Base-by-base conservation (phyloP, 2,888 invertebrate species). In the Pharmacophagus antenor region DNA sequence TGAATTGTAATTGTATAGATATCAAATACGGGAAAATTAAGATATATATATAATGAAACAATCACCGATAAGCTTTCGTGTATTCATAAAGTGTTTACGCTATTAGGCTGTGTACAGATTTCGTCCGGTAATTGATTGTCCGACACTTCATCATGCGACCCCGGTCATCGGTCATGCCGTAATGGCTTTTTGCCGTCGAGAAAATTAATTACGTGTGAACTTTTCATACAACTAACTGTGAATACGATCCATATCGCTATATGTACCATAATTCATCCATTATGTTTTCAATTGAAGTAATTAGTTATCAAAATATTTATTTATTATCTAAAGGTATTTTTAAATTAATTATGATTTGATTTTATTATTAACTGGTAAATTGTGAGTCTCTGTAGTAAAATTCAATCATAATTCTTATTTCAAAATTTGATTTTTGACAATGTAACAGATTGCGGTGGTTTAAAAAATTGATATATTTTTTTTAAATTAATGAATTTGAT, bases 81-180 rank as follows among this genome's bases (percentile, higher is more conserved):
- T 15, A 23, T 22, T 7, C n/a, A n/a, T 23, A 17, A 25, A 27
- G 49, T 27, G 22, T n/a, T 27, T 49, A 49, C n/a, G 1, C 37
- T 21, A 12, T 50, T 20, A 49, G n/a, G 31, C 54, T 54, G 15
- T 49, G n/a, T n/a, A 23, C 48, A 42, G 55, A 64, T 56, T 62
- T 50, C 56, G 46, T 27, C 23, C 25, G 56, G 25, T 71, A 73
- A 75, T 74, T 75, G 72, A 74, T 73, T 67, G 66, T 58, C 64
- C 59, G 65, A 71, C 72, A 82, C 84, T 86, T 79, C 81, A 80
- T 86, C 84, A 80, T 71, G 61, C 70, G 73, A 71, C 77, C 80
- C 75, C 62, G 70, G 72, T 71, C 72, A 82, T 82, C 79, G 76
- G 77, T 85, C 83, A 82, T 72, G 70, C 67, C 52, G 46, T 63